phyloP scores from a whole-genome alignment of 30 jellyfish, hydroid and myxozoan genomes.

The Nemopilema nomurai region DNA sequence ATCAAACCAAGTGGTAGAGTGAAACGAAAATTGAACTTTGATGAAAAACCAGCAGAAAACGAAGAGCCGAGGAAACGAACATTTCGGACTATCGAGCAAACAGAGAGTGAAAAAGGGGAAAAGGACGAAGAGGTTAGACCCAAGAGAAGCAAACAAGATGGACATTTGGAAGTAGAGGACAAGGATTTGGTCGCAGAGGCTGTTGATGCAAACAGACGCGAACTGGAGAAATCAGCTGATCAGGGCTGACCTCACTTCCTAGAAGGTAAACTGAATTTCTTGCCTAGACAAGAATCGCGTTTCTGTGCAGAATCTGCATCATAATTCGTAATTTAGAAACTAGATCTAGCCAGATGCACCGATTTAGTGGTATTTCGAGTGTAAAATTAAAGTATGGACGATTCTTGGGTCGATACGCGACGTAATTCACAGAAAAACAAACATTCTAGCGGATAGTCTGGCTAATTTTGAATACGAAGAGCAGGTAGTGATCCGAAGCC shows the following conservation, averaged over 20 bases:
- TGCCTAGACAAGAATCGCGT: not conserved
- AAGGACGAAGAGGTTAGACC: not conserved
- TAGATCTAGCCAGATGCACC: too few species aligned
- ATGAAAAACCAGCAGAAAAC: conserved; percentile 4
- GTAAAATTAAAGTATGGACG: too few species aligned
- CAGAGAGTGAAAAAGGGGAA: not conserved
- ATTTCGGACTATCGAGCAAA: not conserved
- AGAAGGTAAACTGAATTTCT: not conserved
- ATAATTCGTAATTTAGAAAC: too few species aligned
- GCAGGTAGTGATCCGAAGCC: not conserved
- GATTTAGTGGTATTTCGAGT: too few species aligned
- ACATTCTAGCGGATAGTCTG: too few species aligned
- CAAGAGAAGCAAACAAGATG: not conserved
- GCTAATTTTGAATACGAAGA: too few species aligned
- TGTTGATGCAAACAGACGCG: not conserved
- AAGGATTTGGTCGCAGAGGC: not conserved
- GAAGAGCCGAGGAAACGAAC: not conserved
- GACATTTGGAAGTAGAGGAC: not conserved
- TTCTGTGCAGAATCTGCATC: not conserved
- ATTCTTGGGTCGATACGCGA: too few species aligned
- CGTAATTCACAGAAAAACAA: not conserved
- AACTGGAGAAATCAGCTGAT: not conserved
- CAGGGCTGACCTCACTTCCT: not conserved
- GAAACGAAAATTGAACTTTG: conserved; percentile 50
- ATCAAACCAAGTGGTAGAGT: conserved; percentile 45